phyloP scores from a whole-genome alignment of 2,797 vertebrate species.

The Chanos chanos region DNA sequence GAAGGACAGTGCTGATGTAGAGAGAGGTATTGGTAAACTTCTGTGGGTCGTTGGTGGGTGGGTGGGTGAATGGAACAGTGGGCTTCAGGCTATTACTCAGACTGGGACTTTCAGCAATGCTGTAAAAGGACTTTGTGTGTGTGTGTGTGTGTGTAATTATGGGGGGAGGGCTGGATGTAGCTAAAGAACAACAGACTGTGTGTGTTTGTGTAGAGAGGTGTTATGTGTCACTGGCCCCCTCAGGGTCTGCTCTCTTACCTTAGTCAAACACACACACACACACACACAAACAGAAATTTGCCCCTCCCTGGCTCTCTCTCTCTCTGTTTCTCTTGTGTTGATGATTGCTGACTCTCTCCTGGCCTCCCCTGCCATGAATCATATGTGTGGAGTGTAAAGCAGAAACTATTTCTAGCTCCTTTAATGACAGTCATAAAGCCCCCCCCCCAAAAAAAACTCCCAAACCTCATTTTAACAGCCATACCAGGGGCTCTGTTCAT shows the following conservation, averaged over 20 bases:
- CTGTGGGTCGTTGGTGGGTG: no score
- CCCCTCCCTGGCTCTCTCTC: not conserved
- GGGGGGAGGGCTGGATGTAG: not conserved
- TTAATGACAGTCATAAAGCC: conserved; percentile 28
- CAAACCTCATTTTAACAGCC: not conserved
- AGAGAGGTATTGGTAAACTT: no score
- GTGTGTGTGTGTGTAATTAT: conserved; percentile 9
- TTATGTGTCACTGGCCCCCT: conserved; percentile 21
- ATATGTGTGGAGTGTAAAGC: conserved; percentile 13
- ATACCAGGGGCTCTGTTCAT: conserved; percentile 35
- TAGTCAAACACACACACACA: conserved; percentile 1
- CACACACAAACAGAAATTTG: not conserved
- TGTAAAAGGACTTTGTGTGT: conserved; percentile 29
- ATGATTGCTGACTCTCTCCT: not conserved
- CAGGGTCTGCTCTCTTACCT: conserved; percentile 25
- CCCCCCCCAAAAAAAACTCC: conserved; percentile 17
- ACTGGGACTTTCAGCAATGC: conserved; percentile 27
- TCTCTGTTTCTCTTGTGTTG: not conserved
- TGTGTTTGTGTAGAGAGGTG: not conserved
- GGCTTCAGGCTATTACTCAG: no score
- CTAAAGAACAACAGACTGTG: not conserved
- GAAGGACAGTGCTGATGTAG: conserved; percentile 14
- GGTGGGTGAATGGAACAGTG: no score
- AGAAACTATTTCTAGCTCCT: conserved; percentile 22
- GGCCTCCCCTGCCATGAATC: conserved; percentile 19